Percentiles rank a stretch among this genome's conserved stretches.
These are phyloP conservation scores for Percopsis transmontana DNA, from an alignment of 2,113 vertebrate species.

Conservation along the genomic window DNA sequence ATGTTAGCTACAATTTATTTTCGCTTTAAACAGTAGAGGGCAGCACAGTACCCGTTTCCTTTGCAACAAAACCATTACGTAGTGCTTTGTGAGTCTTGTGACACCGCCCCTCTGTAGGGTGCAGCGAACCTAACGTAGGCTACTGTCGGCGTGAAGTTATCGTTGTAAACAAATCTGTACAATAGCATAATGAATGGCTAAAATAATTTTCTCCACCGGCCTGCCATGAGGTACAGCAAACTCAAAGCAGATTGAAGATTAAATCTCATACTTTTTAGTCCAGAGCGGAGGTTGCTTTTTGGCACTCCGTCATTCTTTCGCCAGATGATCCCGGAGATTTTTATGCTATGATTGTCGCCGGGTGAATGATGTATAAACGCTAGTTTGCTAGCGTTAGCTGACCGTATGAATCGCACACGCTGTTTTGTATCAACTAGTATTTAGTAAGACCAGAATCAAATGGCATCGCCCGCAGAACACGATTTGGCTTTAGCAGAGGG, in stretches of 20 bases:
- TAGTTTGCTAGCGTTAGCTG: conserved; percentile 27
- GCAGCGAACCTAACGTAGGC: conserved; percentile 37
- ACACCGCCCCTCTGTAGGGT: conserved; percentile 72
- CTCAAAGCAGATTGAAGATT: background rate
- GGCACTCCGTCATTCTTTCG: conserved; percentile 32
- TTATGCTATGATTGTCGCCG: conserved; percentile 36
- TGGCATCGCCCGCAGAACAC: conserved; percentile 81
- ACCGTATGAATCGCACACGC: conserved; percentile 19
- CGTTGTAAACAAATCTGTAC: conserved; percentile 72
- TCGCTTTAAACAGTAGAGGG: conserved; percentile 49
- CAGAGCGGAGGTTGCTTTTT: conserved; percentile 11
- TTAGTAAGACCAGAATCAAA: conserved; percentile 40
- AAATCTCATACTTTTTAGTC: background rate
- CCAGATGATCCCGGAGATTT: conserved; percentile 27
- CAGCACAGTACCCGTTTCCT: background rate
- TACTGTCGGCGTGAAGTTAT: conserved; percentile 29
- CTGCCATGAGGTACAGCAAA: conserved; percentile 2
- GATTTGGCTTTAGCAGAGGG: conserved; percentile 77
- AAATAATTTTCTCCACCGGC: background rate
- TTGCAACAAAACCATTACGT: conserved; percentile 69
- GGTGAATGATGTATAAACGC: conserved; percentile 34
- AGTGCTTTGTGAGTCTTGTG: conserved; percentile 69
- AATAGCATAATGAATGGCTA: conserved; percentile 27
- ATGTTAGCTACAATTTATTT: conserved; percentile 15
- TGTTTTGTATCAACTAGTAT: background rate